phyloP scores from a whole-genome alignment of 2,888 invertebrate species.

The Lasioglossum calceatum region DNA sequence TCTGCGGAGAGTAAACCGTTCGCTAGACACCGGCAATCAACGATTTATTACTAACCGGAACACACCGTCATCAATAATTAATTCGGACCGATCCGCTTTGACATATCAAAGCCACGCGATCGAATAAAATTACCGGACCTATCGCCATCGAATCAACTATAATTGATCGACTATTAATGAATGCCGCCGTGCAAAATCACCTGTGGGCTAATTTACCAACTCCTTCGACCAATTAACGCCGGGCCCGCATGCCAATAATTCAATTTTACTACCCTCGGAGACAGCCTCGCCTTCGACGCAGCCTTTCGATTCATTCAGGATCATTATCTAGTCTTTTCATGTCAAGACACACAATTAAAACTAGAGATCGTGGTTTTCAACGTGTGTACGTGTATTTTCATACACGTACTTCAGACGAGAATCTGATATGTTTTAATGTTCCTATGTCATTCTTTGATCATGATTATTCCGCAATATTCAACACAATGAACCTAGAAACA shows the following conservation, averaged over 20 bases:
- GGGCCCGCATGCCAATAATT: neutral
- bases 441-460: no score
- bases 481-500: no score
- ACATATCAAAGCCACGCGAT: conserved; percentile 7
- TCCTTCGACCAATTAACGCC: conserved; percentile 27
- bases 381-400: no score
- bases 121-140: conserved; percentile 23
- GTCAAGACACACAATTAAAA: no score
- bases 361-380: no score
- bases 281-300: no score
- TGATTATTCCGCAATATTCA: no score
- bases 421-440: no score
- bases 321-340: no score
- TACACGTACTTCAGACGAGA: no score
- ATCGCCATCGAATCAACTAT: conserved; percentile 20
- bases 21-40: conserved; percentile 13
- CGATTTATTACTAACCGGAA: neutral
- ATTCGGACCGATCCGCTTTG: neutral
- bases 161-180: conserved; percentile 43
- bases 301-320: no score
- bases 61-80: neutral
- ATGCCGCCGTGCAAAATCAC: conserved; percentile 29
- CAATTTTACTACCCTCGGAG: conserved; percentile 9
- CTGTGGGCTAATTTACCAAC: conserved; percentile 30
- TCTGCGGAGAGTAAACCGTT: neutral